Evolutionary conservation across 2,888 invertebrate species (phyloP).

Genomic region (Ochropleura plecta): DNA sequence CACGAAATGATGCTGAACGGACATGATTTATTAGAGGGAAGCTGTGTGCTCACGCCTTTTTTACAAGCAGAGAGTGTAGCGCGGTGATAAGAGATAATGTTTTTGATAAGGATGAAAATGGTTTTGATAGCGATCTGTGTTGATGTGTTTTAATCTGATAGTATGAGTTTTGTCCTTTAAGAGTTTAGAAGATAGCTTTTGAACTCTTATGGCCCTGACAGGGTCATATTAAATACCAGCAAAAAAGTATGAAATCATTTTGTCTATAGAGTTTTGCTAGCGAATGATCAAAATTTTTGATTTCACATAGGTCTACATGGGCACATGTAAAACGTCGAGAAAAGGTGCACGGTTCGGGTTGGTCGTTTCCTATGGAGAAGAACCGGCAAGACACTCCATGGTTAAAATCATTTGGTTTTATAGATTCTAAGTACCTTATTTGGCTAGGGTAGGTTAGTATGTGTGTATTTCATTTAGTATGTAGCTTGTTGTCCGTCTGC

Average conservation of each 20-base stretch:
- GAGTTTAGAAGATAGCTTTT: background rate
- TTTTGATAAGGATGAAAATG: constrained; percentile 8
- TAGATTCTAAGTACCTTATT: background rate
- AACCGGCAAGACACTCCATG: too few relatives aligned
- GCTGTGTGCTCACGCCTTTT: constrained; percentile 33
- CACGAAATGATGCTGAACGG: constrained; percentile 42
- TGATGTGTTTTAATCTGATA: background rate
- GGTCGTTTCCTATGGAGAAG: too few relatives aligned
- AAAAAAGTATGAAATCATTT: background rate
- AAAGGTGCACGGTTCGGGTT: too few relatives aligned
- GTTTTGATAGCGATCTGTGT: constrained; percentile 9
- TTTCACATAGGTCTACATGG: too few relatives aligned
- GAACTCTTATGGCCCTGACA: background rate
- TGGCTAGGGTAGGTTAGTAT: background rate
- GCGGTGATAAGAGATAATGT: constrained; percentile 7
- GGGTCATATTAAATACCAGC: background rate
- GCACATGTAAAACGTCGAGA: too few relatives aligned
- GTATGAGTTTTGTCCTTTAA: background rate
- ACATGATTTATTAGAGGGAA: constrained; percentile 39
- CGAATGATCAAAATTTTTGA: background rate
- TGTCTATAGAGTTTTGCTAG: background rate
- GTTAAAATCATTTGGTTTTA: background rate
- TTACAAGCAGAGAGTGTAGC: constrained; percentile 5
- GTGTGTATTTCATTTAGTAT: background rate
- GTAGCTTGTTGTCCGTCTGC: background rate